These are phyloP conservation scores for Cryptophagus acutangulus DNA, from an alignment of 2,888 invertebrate species.

Conservation along the genomic window DNA sequence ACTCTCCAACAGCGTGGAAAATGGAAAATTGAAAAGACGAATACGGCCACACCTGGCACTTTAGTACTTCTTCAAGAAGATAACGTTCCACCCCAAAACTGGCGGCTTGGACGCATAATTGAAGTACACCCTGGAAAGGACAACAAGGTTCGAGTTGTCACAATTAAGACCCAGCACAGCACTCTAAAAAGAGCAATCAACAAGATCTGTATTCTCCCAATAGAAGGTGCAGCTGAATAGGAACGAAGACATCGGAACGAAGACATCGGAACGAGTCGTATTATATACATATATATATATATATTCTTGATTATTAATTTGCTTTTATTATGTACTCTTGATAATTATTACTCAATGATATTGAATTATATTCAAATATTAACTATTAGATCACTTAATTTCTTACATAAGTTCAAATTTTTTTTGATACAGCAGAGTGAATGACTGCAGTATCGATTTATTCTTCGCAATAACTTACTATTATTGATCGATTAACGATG, in stretches of 20 bases:
- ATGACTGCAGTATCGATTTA: no score
- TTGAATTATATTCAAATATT: no score
- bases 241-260: neutral
- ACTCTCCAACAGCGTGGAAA: conserved; percentile 22
- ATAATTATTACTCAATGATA: no score
- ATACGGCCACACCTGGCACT: conserved; percentile 1
- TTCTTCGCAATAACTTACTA: no score
- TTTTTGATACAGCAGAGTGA: no score
- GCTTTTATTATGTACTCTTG: no score
- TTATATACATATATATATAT: no score
- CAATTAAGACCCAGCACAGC: conserved; percentile 4
- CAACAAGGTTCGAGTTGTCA: conserved; percentile 4
- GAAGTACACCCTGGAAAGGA: conserved; percentile 4
- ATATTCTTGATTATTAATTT: no score
- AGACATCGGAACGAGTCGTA: no score
- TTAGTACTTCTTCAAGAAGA: conserved; percentile 9
- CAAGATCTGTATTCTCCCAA: conserved; percentile 2
- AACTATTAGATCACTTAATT: no score
- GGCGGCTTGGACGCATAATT: conserved; percentile 10
- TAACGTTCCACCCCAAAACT: conserved; percentile 4
- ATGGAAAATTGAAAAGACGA: conserved; percentile 14
- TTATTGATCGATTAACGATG: no score
- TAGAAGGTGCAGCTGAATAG: neutral
- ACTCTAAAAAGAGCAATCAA: conserved; percentile 5
- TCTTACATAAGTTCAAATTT: no score